phyloP scores from a whole-genome alignment of 2,113 vertebrate genomes.

The Osmerus mordax region DNA sequence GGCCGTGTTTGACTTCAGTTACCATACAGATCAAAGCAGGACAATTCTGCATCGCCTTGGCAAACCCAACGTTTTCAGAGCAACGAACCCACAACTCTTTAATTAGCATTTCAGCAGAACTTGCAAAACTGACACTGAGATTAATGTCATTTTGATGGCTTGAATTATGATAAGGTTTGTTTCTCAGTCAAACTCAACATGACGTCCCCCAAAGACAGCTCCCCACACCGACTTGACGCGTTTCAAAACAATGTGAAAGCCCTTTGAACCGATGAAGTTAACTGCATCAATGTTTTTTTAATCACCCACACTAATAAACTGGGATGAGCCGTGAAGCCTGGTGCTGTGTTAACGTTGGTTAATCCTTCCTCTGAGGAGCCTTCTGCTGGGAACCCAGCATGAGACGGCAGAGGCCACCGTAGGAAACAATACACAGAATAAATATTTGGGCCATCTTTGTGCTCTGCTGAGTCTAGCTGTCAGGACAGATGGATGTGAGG shows the following conservation, averaged over 20 bases:
- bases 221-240: slow-evolving; percentile 18
- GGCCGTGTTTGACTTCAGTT: too few relatives aligned
- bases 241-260: slow-evolving; percentile 3
- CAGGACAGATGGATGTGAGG: slow-evolving; percentile 55
- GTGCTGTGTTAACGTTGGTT: slow-evolving; percentile 46
- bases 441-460: slow-evolving; percentile 72
- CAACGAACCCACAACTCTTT: slow-evolving; percentile 13
- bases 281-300: slow-evolving; percentile 20
- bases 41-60: slow-evolving; percentile 12
- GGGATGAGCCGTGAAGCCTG: slow-evolving; percentile 17
- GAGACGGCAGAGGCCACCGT: slow-evolving; percentile 41
- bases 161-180: slow-evolving; percentile 42
- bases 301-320: slow-evolving; percentile 13
- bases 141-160: slow-evolving; percentile 12
- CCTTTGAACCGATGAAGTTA: neutral
- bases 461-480: slow-evolving; percentile 64
- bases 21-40: too few relatives aligned
- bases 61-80: slow-evolving; percentile 22
- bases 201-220: slow-evolving; percentile 19
- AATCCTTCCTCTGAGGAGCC: slow-evolving; percentile 53
- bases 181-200: slow-evolving; percentile 8
- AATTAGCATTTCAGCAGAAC: slow-evolving; percentile 41
- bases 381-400: slow-evolving; percentile 39
- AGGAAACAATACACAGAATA: slow-evolving; percentile 69
- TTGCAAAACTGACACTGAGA: slow-evolving; percentile 2